Conservation (phyloP, 2,888 invertebrate species). For the Hipparchia semele region DNA sequence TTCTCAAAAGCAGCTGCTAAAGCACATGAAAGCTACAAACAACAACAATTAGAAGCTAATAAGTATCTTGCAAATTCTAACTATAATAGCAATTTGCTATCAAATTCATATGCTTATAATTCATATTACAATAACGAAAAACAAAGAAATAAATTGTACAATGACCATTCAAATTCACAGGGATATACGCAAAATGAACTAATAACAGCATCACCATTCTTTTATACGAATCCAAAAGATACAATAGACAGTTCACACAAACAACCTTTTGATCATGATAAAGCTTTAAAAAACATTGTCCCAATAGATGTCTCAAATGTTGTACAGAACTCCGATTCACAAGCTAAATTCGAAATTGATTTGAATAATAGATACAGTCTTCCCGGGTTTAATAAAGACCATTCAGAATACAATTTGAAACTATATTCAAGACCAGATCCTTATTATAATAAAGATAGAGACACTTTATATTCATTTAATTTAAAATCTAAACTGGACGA, state of each 20-base stretch:
- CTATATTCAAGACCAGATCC: conserved; percentile 68
- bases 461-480: conserved; percentile 64
- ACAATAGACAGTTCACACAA: conserved; percentile 60
- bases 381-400: conserved; percentile 61
- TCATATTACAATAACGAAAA: conserved; percentile 57
- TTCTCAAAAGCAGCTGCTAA: conserved; percentile 75
- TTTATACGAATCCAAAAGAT: conserved; percentile 58
- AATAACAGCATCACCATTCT: conserved; percentile 67
- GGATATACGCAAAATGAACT: conserved; percentile 59
- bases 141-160: conserved; percentile 54
- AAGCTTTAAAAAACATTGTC: conserved; percentile 76
- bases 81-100: conserved; percentile 45
- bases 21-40: conserved; percentile 71
- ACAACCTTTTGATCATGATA: conserved; percentile 74
- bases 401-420: conserved; percentile 58
- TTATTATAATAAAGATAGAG: conserved; percentile 71
- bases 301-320: conserved; percentile 77
- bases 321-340: conserved; percentile 61
- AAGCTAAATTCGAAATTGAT: conserved; percentile 53
- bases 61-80: conserved; percentile 51
- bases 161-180: conserved; percentile 52
- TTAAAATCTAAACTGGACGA: conserved; percentile 69
- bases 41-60: conserved; percentile 54
- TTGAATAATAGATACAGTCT: conserved; percentile 52
- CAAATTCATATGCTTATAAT: conserved; percentile 42